These are phyloP conservation scores for fruit fly (Drosophila melanogaster) DNA, from an alignment of 1,140 invertebrate genomes.

Conservation along the genomic window Release_6_plus_ISO1_MT NT_033779.5:10001501-10002000, in stretches of 20 bases:
- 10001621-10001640: slow-evolving; percentile 45
- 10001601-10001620: slow-evolving; percentile 51
- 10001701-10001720: slow-evolving; percentile 44
- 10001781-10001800: slow-evolving; percentile 44
- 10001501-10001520: background rate
- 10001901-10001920: slow-evolving; percentile 34
- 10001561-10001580: slow-evolving; percentile 43
- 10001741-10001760: slow-evolving; percentile 33
- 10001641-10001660: slow-evolving; percentile 27
- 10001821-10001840: slow-evolving; percentile 72
- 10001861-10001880: slow-evolving; percentile 20
- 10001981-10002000: background rate
- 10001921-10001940: slow-evolving; percentile 35
- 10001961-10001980: slow-evolving; percentile 1
- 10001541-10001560: slow-evolving; percentile 10
- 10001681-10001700: slow-evolving; percentile 35
- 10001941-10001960: slow-evolving; percentile 57
- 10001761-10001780: slow-evolving; percentile 25
- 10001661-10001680: slow-evolving; percentile 45
- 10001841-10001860: slow-evolving; percentile 71
- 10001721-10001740: slow-evolving; percentile 43
- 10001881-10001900: slow-evolving; percentile 8
- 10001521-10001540: background rate
- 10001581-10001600: slow-evolving; percentile 45
- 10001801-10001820: slow-evolving; percentile 61